Conservation (phyloP, 37 sponge, comb jelly and placozoan genomes). For the Dysidea cf. avara region DNA sequence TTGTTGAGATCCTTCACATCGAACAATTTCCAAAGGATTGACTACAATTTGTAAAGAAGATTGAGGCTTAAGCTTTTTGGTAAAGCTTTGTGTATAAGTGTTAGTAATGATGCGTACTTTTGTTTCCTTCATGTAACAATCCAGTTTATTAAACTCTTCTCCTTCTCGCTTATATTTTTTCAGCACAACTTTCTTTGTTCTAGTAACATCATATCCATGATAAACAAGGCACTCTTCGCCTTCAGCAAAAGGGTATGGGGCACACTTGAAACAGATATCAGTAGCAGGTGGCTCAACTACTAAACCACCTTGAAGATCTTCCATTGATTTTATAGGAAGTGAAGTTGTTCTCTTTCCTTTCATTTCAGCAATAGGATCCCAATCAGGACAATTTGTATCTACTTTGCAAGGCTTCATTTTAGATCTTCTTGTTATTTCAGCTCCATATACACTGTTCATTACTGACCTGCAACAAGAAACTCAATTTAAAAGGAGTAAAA, state of each 20-base stretch:
- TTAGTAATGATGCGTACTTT: conserved; percentile 40
- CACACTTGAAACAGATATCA: conserved; percentile 37
- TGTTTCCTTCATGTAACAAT: conserved; percentile 44
- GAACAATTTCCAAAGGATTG: conserved; percentile 30
- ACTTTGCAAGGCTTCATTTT: background rate
- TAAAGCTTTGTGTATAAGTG: conserved; percentile 56
- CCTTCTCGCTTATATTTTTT: conserved; percentile 31
- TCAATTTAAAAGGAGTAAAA: too few species aligned
- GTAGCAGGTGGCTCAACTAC: conserved; percentile 31
- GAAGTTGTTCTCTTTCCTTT: conserved; percentile 42
- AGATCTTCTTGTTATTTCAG: conserved; percentile 20
- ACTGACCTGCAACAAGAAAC: conserved; percentile 35
- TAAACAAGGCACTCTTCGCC: too few species aligned
- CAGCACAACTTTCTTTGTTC: conserved; percentile 28
- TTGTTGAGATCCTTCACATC: background rate
- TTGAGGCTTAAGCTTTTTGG: conserved; percentile 26
- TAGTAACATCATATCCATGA: conserved; percentile 35
- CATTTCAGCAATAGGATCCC: conserved; percentile 37
- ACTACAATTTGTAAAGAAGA: conserved; percentile 1
- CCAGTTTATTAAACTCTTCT: conserved; percentile 21
- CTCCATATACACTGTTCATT: conserved; percentile 35
- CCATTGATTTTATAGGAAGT: background rate
- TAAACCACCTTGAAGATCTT: conserved; percentile 40
- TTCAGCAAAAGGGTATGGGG: conserved; percentile 59
- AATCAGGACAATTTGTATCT: conserved; percentile 31